A percentile compares a stretch with the other conserved stretches of the same genome.
These are phyloP conservation scores for Platysternon megacephalum DNA, from an alignment of 2,113 vertebrate genomes.

Conservation along the genomic window DNA sequence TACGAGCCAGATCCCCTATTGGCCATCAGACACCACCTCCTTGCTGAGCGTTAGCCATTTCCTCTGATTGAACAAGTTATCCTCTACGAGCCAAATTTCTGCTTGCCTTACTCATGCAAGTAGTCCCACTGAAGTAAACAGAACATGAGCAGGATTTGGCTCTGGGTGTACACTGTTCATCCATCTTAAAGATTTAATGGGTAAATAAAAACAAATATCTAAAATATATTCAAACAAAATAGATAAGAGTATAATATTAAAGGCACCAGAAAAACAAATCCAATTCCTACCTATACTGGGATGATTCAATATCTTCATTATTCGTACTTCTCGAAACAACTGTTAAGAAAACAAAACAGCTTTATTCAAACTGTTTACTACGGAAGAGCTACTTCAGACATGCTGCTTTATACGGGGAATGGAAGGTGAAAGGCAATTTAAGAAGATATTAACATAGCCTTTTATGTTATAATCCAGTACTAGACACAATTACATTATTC, in stretches of 20 bases:
- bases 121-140: neutral
- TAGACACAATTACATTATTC: neutral
- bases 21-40: accelerated
- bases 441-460: neutral
- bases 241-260: neutral
- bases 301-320: slow-evolving; percentile 99
- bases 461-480: neutral
- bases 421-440: neutral
- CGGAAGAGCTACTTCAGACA: neutral
- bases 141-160: neutral
- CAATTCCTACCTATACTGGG: slow-evolving; percentile 93
- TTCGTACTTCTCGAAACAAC: slow-evolving; percentile 98
- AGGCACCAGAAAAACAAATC: slow-evolving; percentile 18
- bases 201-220: neutral
- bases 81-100: neutral
- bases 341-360: slow-evolving; percentile 79
- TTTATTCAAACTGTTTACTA: slow-evolving; percentile 15
- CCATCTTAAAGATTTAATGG: neutral
- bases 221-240: slow-evolving; percentile 33
- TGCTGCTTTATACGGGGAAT: neutral
- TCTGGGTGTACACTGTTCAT: neutral
- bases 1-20: neutral
- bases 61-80: neutral
- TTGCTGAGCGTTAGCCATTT: neutral
- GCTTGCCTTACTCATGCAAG: neutral